Evolutionary conservation across 2,888 invertebrate species (phyloP).

Genomic region (Noctua janthe): DNA sequence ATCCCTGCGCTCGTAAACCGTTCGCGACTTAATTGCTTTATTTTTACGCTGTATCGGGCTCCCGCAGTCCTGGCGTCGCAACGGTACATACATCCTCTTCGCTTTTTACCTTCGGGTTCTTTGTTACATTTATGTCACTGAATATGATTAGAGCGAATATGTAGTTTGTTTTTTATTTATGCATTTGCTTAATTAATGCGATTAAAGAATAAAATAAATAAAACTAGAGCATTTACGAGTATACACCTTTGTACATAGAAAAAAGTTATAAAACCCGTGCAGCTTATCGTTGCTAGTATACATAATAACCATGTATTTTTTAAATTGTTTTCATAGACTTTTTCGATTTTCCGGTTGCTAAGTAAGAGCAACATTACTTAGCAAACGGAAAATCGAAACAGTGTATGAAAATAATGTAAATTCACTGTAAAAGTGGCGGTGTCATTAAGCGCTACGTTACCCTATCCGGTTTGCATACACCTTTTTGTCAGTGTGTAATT

Average conservation of each 20-base stretch:
- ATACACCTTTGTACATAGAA: background rate
- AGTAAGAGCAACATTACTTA: too few species aligned
- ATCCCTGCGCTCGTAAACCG: conserved; percentile 42
- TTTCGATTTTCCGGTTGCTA: too few species aligned
- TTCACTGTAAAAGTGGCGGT: background rate
- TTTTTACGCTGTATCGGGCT: conserved; percentile 55
- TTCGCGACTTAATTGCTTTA: conserved; percentile 61
- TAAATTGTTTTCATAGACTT: too few species aligned
- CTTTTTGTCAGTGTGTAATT: background rate
- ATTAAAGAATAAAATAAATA: background rate
- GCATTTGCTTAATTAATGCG: background rate
- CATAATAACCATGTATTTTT: background rate
- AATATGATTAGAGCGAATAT: background rate
- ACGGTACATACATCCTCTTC: conserved; percentile 57
- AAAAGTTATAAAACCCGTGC: background rate
- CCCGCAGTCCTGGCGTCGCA: conserved; percentile 65
- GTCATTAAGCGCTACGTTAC: background rate
- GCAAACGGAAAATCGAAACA: too few species aligned
- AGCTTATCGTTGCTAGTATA: background rate
- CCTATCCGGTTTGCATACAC: background rate
- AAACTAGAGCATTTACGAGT: background rate
- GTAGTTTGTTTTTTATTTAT: background rate
- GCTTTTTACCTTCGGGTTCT: conserved; percentile 23
- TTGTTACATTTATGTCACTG: conserved; percentile 18
- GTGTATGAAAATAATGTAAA: too few species aligned